Conservation (phyloP, 2,797 vertebrate genomes). For the Acrocephalus scirpaceus region DNA sequence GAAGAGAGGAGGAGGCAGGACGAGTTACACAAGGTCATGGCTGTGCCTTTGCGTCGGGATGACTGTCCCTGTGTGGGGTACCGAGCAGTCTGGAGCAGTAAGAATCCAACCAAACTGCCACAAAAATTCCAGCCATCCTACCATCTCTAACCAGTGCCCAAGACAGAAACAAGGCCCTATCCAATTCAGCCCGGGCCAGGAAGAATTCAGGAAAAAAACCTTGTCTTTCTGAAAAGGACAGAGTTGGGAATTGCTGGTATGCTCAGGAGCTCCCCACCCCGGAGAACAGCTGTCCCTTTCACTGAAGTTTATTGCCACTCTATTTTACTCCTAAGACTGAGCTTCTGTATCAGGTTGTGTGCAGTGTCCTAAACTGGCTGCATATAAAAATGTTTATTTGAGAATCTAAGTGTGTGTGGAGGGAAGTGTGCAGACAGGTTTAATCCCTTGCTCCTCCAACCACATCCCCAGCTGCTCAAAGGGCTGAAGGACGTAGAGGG, state of each 20-base stretch:
- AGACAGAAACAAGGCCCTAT: neutral
- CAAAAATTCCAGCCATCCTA: neutral
- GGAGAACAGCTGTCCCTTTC: constrained; percentile 29
- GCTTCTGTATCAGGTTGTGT: neutral
- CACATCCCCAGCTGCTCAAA: neutral
- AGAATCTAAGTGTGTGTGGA: neutral
- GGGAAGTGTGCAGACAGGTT: neutral
- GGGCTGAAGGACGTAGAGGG: neutral
- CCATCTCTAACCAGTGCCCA: neutral
- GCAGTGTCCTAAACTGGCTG: constrained; percentile 21
- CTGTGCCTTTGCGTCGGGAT: neutral
- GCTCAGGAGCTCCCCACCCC: neutral
- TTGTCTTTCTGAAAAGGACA: neutral
- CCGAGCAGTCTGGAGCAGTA: neutral
- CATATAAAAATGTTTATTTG: constrained; percentile 25
- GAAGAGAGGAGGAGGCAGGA: neutral
- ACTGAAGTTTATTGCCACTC: constrained; percentile 3
- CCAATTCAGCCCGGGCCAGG: neutral
- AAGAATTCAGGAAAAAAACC: neutral
- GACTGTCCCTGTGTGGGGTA: neutral
- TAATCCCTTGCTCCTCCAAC: neutral
- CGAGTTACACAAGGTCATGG: neutral
- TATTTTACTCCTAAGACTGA: neutral
- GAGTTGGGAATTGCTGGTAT: neutral
- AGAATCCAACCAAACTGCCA: neutral